Evolutionary conservation across 2,888 invertebrate genomes (phyloP).

Genomic region (Lithophane leautieri): DNA sequence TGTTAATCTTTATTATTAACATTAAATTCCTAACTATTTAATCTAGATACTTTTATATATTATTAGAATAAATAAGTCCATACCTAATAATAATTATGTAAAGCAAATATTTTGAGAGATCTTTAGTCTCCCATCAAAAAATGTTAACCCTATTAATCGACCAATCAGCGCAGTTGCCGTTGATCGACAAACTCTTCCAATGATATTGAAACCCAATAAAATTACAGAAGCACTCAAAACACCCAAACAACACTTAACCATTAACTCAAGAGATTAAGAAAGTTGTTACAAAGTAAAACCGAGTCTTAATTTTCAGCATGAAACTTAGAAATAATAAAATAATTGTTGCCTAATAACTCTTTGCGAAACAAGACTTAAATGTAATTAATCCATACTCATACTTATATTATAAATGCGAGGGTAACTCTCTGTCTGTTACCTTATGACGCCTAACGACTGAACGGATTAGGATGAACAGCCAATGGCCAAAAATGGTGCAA

Average conservation of each 20-base stretch:
- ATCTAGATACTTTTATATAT: background rate
- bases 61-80: background rate
- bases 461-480: background rate
- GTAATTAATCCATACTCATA: background rate
- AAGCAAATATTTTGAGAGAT: conserved; percentile 7
- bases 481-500: too few species aligned
- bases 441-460: too few species aligned
- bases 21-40: background rate
- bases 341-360: conserved; percentile 2
- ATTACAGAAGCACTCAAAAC: conserved; percentile 30
- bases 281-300: conserved; percentile 31
- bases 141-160: background rate
- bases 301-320: conserved; percentile 18
- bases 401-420: background rate
- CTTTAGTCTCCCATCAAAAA: background rate
- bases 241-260: conserved; percentile 24
- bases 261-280: conserved; percentile 21
- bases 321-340: conserved; percentile 18
- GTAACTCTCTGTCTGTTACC: too few species aligned
- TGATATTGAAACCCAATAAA: conserved; percentile 6
- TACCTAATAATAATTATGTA: background rate
- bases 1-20: background rate
- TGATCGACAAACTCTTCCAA: background rate
- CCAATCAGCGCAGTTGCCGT: background rate
- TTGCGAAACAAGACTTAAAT: conserved; percentile 9